phyloP scores from a whole-genome alignment of 2,113 vertebrate genomes.

The Alouatta palliata region DNA sequence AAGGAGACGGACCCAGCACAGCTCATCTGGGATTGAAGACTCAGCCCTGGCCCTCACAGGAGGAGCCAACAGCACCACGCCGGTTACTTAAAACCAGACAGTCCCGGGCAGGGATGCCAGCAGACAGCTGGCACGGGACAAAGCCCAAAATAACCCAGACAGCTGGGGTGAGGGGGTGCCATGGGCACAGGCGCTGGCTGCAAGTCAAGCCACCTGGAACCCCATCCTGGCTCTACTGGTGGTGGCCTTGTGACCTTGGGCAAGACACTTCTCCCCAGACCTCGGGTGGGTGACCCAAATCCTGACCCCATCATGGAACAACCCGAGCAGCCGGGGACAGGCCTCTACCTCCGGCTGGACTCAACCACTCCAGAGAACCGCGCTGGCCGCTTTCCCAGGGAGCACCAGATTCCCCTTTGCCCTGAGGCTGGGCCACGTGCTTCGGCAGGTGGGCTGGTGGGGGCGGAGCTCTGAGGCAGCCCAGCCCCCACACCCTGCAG shows the following conservation, averaged over 20 bases:
- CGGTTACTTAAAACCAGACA: background rate
- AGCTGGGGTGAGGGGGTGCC: conserved; percentile 59
- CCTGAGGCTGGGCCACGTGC: conserved; percentile 44
- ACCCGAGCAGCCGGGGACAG: background rate
- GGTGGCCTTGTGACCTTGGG: conserved; percentile 54
- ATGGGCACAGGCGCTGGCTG: background rate
- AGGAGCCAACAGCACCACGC: background rate
- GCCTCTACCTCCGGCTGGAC: background rate
- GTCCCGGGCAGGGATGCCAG: background rate
- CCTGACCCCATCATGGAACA: background rate
- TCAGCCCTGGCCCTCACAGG: background rate
- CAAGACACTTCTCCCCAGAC: background rate
- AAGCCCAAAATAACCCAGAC: conserved; percentile 74
- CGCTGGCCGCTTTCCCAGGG: background rate
- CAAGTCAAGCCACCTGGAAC: conserved; percentile 63
- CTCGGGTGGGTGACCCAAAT: background rate
- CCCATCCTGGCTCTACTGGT: background rate
- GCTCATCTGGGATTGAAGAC: background rate
- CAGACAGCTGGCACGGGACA: conserved; percentile 60
- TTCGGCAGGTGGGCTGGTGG: background rate
- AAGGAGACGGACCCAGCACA: background rate
- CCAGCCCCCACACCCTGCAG: conserved; percentile 18
- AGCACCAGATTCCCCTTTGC: conserved; percentile 20
- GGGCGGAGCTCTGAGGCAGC: conserved; percentile 23
- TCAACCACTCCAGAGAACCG: background rate